Evolutionary conservation across 2,888 invertebrate genomes (phyloP).

Genomic region (Harpalus rufipes): DNA sequence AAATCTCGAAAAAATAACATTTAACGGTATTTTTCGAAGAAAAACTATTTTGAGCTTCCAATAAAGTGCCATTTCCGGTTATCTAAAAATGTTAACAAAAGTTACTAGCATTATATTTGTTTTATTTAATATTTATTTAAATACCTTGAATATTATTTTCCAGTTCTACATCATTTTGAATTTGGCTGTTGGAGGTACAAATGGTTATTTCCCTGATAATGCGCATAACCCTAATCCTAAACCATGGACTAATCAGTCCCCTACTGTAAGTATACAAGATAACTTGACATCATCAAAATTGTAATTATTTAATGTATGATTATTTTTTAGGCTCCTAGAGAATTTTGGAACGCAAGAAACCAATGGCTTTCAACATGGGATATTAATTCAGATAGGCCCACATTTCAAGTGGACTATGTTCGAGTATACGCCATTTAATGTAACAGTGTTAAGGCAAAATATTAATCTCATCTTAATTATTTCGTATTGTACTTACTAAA

Average conservation of each 20-base stretch:
- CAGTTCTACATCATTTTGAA: slow-evolving; percentile 83
- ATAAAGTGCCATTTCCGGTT: too few relatives aligned
- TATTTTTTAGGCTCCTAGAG: slow-evolving; percentile 77
- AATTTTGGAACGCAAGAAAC: slow-evolving; percentile 82
- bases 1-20: too few relatives aligned
- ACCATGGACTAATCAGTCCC: slow-evolving; percentile 81
- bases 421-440: slow-evolving; percentile 82
- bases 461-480: too few relatives aligned
- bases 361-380: slow-evolving; percentile 82
- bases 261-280: slow-evolving; percentile 76
- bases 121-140: too few relatives aligned
- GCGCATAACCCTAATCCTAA: slow-evolving; percentile 79
- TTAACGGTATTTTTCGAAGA: too few relatives aligned
- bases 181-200: slow-evolving; percentile 84
- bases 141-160: too few relatives aligned
- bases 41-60: too few relatives aligned
- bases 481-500: neutral
- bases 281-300: too few relatives aligned
- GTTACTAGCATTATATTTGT: too few relatives aligned
- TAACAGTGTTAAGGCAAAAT: neutral
- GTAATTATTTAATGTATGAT: neutral
- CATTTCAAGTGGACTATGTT: slow-evolving; percentile 84
- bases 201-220: slow-evolving; percentile 83
- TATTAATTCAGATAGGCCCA: slow-evolving; percentile 76
- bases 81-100: too few relatives aligned